These are phyloP conservation scores for Meganola albula DNA, from an alignment of 2,888 invertebrate species.

Conservation along the genomic window DNA sequence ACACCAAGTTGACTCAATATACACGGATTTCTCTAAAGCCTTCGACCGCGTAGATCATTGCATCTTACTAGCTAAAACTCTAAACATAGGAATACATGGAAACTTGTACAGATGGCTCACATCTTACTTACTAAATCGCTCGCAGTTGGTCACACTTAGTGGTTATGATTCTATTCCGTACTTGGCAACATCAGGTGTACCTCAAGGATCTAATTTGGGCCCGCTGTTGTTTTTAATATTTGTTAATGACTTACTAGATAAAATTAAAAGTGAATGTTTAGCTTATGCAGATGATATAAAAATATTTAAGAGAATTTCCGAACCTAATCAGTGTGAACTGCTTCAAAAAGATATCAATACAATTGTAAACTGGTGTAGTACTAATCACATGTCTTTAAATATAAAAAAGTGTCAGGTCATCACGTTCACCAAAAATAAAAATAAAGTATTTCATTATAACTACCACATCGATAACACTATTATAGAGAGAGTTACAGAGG, in stretches of 20 bases:
- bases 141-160: slow-evolving; percentile 1
- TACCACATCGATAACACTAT: not conserved
- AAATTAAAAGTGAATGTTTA: not conserved
- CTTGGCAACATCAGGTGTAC: slow-evolving; percentile 1
- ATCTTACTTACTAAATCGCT: slow-evolving; percentile 1
- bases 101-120: slow-evolving; percentile 2
- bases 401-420: slow-evolving; percentile 4
- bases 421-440: slow-evolving; percentile 1
- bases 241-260: slow-evolving; percentile 3
- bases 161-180: slow-evolving; percentile 1
- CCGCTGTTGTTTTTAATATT: slow-evolving; percentile 4
- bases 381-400: slow-evolving; percentile 2
- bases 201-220: slow-evolving; percentile 2
- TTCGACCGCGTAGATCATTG: slow-evolving; percentile 9
- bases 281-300: slow-evolving; percentile 4
- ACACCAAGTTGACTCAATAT: slow-evolving; percentile 3
- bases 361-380: not conserved
- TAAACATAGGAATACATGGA: slow-evolving; percentile 4
- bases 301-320: not conserved
- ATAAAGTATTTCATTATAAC: slow-evolving; percentile 1
- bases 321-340: not conserved
- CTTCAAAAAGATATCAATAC: not conserved
- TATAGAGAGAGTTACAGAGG: not conserved
- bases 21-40: slow-evolving; percentile 4
- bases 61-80: not conserved